Evolutionary conservation across 2,113 vertebrate species (phyloP), one percentile per base, ranked within the genome.

Genomic region (Nansenia antarctica): DNA sequence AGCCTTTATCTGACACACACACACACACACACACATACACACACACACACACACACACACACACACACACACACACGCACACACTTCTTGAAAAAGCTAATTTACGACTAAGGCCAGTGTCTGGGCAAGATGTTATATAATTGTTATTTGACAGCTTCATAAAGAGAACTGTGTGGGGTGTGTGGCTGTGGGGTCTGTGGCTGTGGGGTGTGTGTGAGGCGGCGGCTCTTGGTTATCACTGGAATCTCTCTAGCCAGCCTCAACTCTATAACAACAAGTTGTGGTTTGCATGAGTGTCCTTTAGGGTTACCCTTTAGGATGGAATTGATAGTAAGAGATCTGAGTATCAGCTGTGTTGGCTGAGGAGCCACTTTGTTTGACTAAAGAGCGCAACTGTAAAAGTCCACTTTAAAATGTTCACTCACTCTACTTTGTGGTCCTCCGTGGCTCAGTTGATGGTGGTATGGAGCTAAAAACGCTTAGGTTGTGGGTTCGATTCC

Each of bases 1-100:
- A n/a, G 6, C 20, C n/a, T 49, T 5, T 49, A n/a, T 49, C 20
- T 49, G 45, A 49, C n/a, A 20, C n/a, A 15, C 68, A 72, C 64
- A 65, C 78, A 83, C 83, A 80, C 72, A 77, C 53, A 18, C 55
- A n/a, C n/a, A n/a, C n/a, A n/a, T n/a, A n/a, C n/a, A n/a, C n/a
- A n/a, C n/a, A n/a, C 18, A 67, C 29, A 67, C 18, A 35, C 6
- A 20, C 35, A 69, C 37, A 70, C 39, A 60, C 67, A 47, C 35
- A 58, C 67, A 70, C 30, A 54, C 29, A 27, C 3, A 49, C 24
- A 71, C 31, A n/a, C 31, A 4, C 14, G 24, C 39, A 42, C 53
- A 27, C 26, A 65, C 31, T 27, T 29, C 45, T 55, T 20, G 9
- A 31, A 32, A 29, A 8, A 42, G 37, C 62, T 65, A 39, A 70